Conservation (phyloP, 2,888 invertebrate species). For the Gari tellinella region DNA sequence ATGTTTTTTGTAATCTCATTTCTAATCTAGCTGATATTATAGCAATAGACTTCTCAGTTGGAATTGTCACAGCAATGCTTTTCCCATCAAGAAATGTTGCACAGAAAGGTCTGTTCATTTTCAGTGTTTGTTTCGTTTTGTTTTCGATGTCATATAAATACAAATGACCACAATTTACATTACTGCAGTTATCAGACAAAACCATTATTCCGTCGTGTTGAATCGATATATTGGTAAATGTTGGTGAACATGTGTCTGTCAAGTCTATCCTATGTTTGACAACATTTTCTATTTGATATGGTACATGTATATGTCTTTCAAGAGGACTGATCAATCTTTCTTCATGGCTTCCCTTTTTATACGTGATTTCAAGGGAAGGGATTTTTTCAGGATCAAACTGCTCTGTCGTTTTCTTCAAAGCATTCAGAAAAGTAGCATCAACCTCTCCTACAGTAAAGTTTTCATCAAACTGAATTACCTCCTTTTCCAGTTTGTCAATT, state of each 20-base stretch:
- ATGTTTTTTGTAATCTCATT: background rate
- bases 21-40: background rate
- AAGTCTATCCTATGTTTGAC: background rate
- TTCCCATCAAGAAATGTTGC: background rate
- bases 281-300: background rate
- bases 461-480: too few species aligned
- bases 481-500: too few species aligned
- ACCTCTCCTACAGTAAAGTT: too few species aligned
- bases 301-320: too few species aligned
- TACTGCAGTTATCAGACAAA: slow-evolving; percentile 6
- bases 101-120: slow-evolving; percentile 11
- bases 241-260: slow-evolving; percentile 7
- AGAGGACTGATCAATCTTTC: too few species aligned
- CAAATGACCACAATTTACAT: slow-evolving; percentile 2
- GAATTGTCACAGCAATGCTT: background rate
- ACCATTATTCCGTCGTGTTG: background rate
- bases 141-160: background rate
- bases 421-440: too few species aligned
- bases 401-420: too few species aligned
- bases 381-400: too few species aligned
- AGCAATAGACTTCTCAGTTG: background rate
- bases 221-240: background rate
- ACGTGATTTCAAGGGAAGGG: too few species aligned
- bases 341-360: too few species aligned
- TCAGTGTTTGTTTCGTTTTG: background rate